A percentile compares a stretch with the other conserved stretches of the same genome.
Conservation (phyloP, 2,888 invertebrate genomes). For the Acrobasis consociella region DNA sequence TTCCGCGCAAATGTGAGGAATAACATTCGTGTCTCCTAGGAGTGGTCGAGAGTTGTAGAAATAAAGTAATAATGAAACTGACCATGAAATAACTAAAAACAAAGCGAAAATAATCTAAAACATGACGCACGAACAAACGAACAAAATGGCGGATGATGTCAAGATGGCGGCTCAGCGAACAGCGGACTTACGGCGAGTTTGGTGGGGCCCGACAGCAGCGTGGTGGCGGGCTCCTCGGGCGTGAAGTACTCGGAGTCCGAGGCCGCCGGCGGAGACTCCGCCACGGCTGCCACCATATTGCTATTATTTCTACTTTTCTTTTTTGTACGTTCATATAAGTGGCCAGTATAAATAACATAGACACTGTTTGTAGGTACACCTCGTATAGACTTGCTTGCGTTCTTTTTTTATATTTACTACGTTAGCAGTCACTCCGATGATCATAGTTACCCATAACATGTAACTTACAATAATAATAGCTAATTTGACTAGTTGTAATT, state of each 20-base stretch:
- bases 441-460: too few species aligned
- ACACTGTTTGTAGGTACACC: background rate
- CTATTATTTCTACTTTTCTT: slow-evolving; percentile 16
- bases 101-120: background rate
- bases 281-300: slow-evolving; percentile 39
- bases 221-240: slow-evolving; percentile 88
- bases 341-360: background rate
- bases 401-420: too few species aligned
- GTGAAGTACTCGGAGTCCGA: slow-evolving; percentile 92
- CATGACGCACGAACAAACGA: slow-evolving; percentile 25
- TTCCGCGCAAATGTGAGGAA: too few species aligned
- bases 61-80: background rate
- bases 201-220: slow-evolving; percentile 84
- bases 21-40: too few species aligned
- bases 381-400: background rate
- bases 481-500: too few species aligned
- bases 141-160: slow-evolving; percentile 28
- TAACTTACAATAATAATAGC: too few species aligned
- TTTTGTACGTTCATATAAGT: background rate
- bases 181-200: slow-evolving; percentile 63
- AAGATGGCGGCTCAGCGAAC: slow-evolving; percentile 32
- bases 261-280: slow-evolving; percentile 76
- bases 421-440: too few species aligned
- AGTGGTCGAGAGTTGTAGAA: too few species aligned
- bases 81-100: background rate